These are phyloP conservation scores for Phrynosoma blainvillii DNA, from an alignment of 2,113 vertebrate species.

Conservation along the genomic window DNA sequence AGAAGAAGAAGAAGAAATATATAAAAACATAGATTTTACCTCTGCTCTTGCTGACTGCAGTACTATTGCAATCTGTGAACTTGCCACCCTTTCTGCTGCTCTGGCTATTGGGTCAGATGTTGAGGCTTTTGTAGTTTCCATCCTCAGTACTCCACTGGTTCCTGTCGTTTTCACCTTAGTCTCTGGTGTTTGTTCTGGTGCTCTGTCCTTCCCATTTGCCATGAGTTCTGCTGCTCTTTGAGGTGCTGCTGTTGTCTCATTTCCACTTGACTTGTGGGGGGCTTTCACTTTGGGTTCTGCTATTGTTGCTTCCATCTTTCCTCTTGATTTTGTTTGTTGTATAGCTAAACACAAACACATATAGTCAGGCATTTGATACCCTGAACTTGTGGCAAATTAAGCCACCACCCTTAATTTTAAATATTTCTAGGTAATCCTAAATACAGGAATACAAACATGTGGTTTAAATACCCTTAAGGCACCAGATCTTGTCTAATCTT, in stretches of 20 bases:
- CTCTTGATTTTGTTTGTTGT: background rate
- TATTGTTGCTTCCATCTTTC: background rate
- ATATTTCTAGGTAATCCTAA: background rate
- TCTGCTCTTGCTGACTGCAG: slow-evolving; percentile 54
- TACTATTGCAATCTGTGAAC: slow-evolving; percentile 46
- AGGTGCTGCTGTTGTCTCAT: background rate
- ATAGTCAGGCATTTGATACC: background rate
- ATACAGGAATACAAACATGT: too few species aligned
- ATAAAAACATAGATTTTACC: slow-evolving; percentile 27
- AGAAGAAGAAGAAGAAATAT: background rate
- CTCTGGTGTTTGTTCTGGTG: background rate
- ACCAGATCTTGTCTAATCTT: too few species aligned
- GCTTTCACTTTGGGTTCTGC: background rate
- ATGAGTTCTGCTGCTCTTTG: background rate
- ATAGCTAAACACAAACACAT: background rate
- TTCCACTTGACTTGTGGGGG: background rate
- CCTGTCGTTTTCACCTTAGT: background rate
- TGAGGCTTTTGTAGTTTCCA: background rate
- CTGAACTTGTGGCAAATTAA: background rate
- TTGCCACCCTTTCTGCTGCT: slow-evolving; percentile 55
- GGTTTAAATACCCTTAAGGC: too few species aligned
- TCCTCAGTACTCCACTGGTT: background rate
- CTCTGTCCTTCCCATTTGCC: background rate
- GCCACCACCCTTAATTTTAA: background rate
- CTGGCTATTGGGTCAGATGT: background rate